phyloP scores from a whole-genome alignment of 2,888 invertebrate genomes.

The Mythimna vitellina region DNA sequence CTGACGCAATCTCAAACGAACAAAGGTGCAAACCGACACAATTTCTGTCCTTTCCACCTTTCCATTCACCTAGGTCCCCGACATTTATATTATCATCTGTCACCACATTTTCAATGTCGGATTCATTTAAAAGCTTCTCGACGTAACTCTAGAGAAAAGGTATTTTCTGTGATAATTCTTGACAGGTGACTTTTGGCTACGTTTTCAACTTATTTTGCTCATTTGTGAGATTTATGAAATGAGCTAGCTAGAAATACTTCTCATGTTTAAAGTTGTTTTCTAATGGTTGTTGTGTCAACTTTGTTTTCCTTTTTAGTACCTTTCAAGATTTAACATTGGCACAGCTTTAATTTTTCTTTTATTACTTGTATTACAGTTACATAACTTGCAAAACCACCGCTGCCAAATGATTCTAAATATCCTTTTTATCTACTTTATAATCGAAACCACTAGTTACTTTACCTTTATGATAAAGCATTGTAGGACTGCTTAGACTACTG shows the following conservation, averaged over 20 bases:
- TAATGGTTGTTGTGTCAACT: neutral
- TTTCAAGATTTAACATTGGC: neutral
- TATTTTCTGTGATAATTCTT: constrained; percentile 28
- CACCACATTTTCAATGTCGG: constrained; percentile 36
- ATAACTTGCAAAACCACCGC: no score
- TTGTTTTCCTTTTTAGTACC: neutral
- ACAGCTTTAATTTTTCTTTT: neutral
- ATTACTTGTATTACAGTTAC: no score
- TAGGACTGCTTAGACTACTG: no score
- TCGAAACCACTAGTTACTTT: no score
- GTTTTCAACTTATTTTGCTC: constrained; percentile 12
- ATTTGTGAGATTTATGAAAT: constrained; percentile 25
- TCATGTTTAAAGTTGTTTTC: neutral
- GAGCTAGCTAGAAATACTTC: constrained; percentile 10
- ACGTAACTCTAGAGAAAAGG: constrained; percentile 27
- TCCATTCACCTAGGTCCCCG: constrained; percentile 17
- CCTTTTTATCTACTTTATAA: no score
- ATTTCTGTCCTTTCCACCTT: constrained; percentile 10
- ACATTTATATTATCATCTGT: constrained; percentile 27
- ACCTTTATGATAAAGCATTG: no score
- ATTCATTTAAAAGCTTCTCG: constrained; percentile 50
- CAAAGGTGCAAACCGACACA: neutral
- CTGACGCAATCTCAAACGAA: constrained; percentile 10
- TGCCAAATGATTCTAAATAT: neutral
- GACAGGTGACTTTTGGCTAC: constrained; percentile 38